Conservation (phyloP, 2,797 vertebrate species). For the Catostomus latipinnis region DNA sequence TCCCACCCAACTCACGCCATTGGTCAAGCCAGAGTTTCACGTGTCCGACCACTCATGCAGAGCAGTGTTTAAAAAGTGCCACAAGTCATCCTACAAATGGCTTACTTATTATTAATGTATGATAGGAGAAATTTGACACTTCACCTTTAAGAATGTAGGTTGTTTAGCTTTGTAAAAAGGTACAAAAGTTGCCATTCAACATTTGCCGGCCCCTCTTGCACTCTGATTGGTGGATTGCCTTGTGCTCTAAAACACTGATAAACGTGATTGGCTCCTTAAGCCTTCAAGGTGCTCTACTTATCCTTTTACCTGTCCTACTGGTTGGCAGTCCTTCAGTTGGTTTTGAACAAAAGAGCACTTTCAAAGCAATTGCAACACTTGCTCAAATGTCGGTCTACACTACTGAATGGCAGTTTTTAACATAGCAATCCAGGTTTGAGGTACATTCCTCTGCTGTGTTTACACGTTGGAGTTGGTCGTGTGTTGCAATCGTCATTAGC, state of each 20-base stretch:
- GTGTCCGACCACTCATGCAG: background rate
- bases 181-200: slow-evolving; percentile 3
- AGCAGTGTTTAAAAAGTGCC: background rate
- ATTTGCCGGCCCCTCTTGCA: slow-evolving; percentile 53
- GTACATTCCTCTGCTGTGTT: slow-evolving; percentile 9
- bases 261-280: slow-evolving; percentile 67
- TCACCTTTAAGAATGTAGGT: slow-evolving; percentile 34
- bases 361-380: slow-evolving; percentile 16
- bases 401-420: background rate
- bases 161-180: slow-evolving; percentile 10
- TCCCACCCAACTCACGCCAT: background rate
- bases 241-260: background rate
- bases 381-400: background rate
- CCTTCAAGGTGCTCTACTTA: slow-evolving; percentile 53
- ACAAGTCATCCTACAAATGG: too few relatives aligned
- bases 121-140: background rate
- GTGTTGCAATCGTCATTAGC: slow-evolving; percentile 41
- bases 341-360: slow-evolving; percentile 25
- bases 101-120: background rate
- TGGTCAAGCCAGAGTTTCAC: background rate
- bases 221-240: slow-evolving; percentile 48
- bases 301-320: slow-evolving; percentile 57
- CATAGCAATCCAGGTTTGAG: background rate
- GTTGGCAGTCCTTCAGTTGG: slow-evolving; percentile 44
- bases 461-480: background rate